Percentiles rank a stretch among this genome's conserved stretches.
Conservation (phyloP, 2,113 vertebrate genomes). For the Cettia cetti region DNA sequence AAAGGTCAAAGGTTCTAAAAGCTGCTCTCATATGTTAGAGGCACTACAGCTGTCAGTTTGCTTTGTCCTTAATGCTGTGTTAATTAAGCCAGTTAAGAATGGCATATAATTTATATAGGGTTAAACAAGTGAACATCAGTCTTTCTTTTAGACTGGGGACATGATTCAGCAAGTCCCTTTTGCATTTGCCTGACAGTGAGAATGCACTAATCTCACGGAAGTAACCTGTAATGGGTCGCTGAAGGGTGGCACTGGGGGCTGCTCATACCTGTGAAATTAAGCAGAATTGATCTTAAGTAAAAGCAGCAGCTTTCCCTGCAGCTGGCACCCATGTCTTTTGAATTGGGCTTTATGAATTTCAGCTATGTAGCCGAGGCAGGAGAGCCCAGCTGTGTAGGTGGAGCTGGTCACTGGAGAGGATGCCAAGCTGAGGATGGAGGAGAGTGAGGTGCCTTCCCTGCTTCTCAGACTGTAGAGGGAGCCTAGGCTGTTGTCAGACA, state of each 20-base stretch:
- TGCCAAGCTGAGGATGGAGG: background rate
- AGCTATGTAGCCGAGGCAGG: background rate
- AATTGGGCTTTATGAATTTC: background rate
- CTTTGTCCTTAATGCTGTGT: background rate
- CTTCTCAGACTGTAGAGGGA: background rate
- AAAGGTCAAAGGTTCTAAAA: background rate
- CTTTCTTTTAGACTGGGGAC: background rate
- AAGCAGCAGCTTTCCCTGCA: background rate
- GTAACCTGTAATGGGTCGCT: fast-evolving
- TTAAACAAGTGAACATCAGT: background rate
- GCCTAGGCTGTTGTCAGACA: background rate
- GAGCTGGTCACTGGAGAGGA: background rate
- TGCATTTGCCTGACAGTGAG: background rate
- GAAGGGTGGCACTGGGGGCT: background rate
- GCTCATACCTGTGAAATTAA: background rate
- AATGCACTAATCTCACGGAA: background rate
- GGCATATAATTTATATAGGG: background rate
- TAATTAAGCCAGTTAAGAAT: background rate
- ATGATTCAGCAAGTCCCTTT: conserved; percentile 12
- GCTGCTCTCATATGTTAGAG: background rate
- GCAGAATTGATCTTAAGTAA: background rate
- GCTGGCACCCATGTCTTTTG: background rate
- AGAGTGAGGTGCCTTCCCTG: background rate
- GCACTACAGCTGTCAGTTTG: background rate
- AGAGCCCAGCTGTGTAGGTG: background rate